Evolutionary conservation across 2,797 vertebrate genomes (phyloP).

Genomic region (Acanthurus tractus): DNA sequence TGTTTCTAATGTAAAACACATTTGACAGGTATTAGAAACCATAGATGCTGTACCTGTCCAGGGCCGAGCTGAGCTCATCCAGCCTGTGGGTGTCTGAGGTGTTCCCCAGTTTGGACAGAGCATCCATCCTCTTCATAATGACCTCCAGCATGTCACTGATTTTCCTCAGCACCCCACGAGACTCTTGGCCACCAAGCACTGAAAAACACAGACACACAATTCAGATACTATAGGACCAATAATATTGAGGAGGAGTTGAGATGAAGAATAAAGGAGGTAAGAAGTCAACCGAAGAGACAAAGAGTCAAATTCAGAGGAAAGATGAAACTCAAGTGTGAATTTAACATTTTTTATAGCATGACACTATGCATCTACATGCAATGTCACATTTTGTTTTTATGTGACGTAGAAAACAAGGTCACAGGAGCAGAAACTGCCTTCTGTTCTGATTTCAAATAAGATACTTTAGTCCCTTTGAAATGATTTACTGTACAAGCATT

Average conservation of each 20-base stretch:
- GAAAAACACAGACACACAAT: constrained; percentile 25
- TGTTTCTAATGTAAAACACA: not conserved
- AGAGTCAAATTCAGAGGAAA: not conserved
- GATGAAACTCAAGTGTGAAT: not conserved
- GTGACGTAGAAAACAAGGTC: not conserved
- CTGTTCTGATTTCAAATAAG: not conserved
- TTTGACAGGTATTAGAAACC: not conserved
- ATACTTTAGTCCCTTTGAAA: not conserved
- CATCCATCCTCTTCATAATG: constrained; percentile 94
- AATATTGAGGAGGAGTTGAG: not conserved
- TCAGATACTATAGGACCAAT: not conserved
- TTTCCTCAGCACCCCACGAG: constrained; percentile 91
- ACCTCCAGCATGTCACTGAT: constrained; percentile 98
- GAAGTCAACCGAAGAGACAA: not conserved
- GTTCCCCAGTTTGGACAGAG: constrained; percentile 91
- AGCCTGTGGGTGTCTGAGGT: constrained; percentile 88
- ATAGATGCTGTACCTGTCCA: constrained; percentile 88
- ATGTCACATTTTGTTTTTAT: not conserved
- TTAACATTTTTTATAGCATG: not conserved
- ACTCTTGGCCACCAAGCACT: constrained; percentile 92
- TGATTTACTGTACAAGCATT: constrained; percentile 6
- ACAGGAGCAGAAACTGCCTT: not conserved
- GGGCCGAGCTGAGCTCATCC: constrained; percentile 85
- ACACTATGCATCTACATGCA: not conserved
- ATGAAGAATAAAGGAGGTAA: constrained; percentile 2